These are phyloP conservation scores for Epinotia ramella DNA, from an alignment of 2,888 invertebrate genomes.

Conservation along the genomic window DNA sequence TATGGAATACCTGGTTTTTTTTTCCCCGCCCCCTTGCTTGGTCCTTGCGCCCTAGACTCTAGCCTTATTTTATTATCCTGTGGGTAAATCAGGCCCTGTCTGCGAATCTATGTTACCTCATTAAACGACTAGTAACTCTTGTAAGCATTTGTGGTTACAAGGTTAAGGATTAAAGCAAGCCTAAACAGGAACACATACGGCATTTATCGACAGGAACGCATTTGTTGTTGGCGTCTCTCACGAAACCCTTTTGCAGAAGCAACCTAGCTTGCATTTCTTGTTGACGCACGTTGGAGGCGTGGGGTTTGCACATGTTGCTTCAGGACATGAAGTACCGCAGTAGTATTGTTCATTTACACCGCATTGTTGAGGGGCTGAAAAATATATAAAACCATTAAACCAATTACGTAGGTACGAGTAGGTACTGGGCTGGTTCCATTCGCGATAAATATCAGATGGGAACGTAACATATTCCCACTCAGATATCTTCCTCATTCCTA, in stretches of 20 bases:
- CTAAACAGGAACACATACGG: conserved; percentile 3
- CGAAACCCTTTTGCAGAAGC: conserved; percentile 42
- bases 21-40: no score
- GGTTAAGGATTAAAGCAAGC: background rate
- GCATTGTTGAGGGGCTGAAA: conserved; percentile 19
- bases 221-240: conserved; percentile 33
- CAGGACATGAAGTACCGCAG: conserved; percentile 13
- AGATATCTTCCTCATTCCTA: no score
- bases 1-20: no score
- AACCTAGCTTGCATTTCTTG: conserved; percentile 25
- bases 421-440: background rate
- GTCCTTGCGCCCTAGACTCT: no score
- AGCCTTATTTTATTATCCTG: no score
- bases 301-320: conserved; percentile 34
- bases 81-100: no score
- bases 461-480: no score
- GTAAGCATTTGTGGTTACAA: background rate
- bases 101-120: no score
- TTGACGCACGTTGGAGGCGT: conserved; percentile 8
- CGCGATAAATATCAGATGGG: background rate
- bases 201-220: conserved; percentile 36
- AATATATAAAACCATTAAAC: background rate
- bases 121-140: no score
- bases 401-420: background rate
- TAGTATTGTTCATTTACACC: conserved; percentile 29